Evolutionary conservation across 2,113 vertebrate genomes (phyloP), one percentile per base, ranked within the genome.

Genomic region (Nipponia nippon): DNA sequence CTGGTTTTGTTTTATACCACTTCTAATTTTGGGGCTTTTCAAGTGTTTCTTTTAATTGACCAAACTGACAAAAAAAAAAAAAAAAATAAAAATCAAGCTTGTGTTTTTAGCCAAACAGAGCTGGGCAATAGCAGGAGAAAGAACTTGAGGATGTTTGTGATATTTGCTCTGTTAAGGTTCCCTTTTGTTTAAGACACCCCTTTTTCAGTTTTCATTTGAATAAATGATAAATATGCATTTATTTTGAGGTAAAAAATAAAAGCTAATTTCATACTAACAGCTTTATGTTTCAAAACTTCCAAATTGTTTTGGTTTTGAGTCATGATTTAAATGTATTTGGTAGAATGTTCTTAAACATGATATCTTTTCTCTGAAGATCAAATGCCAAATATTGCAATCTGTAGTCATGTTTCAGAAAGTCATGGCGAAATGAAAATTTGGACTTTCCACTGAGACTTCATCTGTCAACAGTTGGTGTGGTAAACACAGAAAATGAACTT

Each of bases 191-290:
- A 89, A 95, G 77, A 84, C 89, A 83, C 78, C 84, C 84, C 61
- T 49, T 96, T 93, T 90, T 94, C 94, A 96, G 94, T 96, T 98
- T 96, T 89, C 85, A 87, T 96, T 97, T 96, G 95, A 96, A 96
- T 95, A 97, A 98, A 98, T 61, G 11, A 98, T 90, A 97, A 97
- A 93, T 97, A 86, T 95, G 86, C 97, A 82, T 98, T 98, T 98
- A 98, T 98, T 98, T 98, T 98, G 77, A 98, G 93, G 96, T 98
- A 91, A 98, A 98, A 88, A 98, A 98, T 98, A 98, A 98, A 98
- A 98, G 88, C 97, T 98, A 98, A 98, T 98, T 98, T 98, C 97
- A 61, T 98, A 98, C 97, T 98, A 97, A 95, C 95, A 97, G 63
- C 53, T 80, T 97, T 97, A 96, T 96, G 93, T 95, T 97, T 89